phyloP scores from a whole-genome alignment of 2,113 vertebrate species.

The rabbit (Oryctolagus cuniculus) region mOryCun1.1 NC_091447.1:52505501-52506000 shows the following conservation, averaged over 20 bases:
- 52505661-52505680: neutral
- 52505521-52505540: no score
- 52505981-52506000: no score
- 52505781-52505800: neutral
- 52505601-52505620: neutral
- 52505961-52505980: neutral
- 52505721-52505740: neutral
- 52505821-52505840: no score
- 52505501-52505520: neutral
- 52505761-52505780: no score
- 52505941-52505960: neutral
- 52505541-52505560: neutral
- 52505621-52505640: no score
- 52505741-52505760: neutral
- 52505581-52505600: neutral
- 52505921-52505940: no score
- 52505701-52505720: no score
- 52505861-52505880: neutral
- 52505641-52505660: neutral
- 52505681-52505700: neutral
- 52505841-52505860: neutral
- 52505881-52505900: neutral
- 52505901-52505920: neutral
- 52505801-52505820: neutral
- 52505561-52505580: neutral